Conservation (phyloP, 2,888 invertebrate genomes). For the Rutpela maculata region DNA sequence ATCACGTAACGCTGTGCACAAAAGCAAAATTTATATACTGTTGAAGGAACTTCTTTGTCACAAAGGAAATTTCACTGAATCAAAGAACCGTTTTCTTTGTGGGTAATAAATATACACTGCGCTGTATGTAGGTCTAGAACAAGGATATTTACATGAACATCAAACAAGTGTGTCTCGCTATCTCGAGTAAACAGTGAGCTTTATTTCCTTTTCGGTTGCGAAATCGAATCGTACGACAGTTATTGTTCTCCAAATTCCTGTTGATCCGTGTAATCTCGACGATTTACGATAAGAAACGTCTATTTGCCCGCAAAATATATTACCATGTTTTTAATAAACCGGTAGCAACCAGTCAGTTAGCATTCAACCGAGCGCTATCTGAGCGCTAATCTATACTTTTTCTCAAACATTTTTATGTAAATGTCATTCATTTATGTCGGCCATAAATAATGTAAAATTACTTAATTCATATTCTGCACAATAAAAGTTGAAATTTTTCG, state of each 20-base stretch:
- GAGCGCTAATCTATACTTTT: background rate
- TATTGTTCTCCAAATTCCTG: background rate
- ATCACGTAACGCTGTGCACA: too few species aligned
- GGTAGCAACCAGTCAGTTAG: background rate
- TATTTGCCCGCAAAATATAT: background rate
- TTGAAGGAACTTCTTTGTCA: too few species aligned
- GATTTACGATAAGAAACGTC: background rate
- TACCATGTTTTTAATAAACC: background rate
- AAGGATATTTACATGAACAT: background rate
- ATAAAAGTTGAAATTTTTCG: slow-evolving; percentile 15
- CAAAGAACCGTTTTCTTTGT: too few species aligned
- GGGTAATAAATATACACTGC: too few species aligned
- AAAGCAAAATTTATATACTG: too few species aligned
- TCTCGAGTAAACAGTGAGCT: background rate
- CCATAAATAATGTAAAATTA: slow-evolving; percentile 13
- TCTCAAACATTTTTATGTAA: background rate
- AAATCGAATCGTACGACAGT: background rate
- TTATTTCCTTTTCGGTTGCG: slow-evolving; percentile 1
- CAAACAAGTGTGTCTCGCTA: background rate
- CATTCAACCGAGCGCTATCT: background rate
- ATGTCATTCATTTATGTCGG: background rate
- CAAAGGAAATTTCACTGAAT: too few species aligned
- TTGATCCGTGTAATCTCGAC: background rate
- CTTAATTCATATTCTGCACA: slow-evolving; percentile 37
- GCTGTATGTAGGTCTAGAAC: background rate